Percentiles rank a stretch among this genome's conserved stretches.
Conservation (phyloP, 2,113 vertebrate genomes). For the Thinocorus orbignyianus region DNA sequence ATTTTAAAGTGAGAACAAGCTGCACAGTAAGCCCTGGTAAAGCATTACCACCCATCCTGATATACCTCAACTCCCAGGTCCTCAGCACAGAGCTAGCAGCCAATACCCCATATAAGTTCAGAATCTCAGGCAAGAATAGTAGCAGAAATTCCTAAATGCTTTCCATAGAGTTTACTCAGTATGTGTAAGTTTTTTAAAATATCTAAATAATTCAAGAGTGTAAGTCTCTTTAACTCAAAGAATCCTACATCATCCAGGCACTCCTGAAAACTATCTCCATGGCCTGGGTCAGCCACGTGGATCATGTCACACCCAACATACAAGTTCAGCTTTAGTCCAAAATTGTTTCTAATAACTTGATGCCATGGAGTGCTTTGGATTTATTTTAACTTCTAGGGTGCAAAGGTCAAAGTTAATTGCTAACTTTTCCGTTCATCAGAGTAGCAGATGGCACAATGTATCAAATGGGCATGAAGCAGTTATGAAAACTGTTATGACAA, state of each 20-base stretch:
- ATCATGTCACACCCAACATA: background rate
- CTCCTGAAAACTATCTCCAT: background rate
- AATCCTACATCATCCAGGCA: background rate
- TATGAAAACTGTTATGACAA: background rate
- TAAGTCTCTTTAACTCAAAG: background rate
- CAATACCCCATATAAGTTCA: background rate
- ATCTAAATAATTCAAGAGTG: background rate
- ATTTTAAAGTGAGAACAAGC: background rate
- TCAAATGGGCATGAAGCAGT: background rate
- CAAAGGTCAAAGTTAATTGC: background rate
- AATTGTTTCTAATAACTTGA: background rate
- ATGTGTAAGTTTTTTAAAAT: background rate
- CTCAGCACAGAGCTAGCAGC: background rate
- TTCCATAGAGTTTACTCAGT: background rate
- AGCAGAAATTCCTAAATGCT: background rate
- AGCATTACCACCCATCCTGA: background rate
- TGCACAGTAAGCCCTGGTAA: background rate
- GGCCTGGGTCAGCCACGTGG: background rate
- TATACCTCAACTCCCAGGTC: background rate
- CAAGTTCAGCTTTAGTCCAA: background rate
- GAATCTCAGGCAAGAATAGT: background rate
- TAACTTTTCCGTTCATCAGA: background rate
- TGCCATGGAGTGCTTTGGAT: background rate
- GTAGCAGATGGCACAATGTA: background rate
- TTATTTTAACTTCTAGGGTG: background rate